Base-by-base conservation (phyloP, 2,797 vertebrate species). In the Danio kyathit region DNA sequence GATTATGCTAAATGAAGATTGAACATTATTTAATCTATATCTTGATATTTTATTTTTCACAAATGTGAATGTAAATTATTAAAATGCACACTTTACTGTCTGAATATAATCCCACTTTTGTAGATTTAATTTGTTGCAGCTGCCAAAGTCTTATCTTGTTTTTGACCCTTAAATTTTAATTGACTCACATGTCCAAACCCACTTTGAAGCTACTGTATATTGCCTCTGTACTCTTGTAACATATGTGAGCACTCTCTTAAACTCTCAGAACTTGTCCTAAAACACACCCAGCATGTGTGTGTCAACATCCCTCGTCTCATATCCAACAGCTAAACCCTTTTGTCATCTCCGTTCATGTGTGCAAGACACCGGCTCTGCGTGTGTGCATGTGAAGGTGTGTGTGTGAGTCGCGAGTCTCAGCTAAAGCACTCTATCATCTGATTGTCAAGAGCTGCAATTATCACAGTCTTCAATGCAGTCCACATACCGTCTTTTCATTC, bases 371-470 rank as follows among this genome's bases (percentile, higher is more conserved):
- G 67, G 56, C 69, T 63, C 57, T 56, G 56, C 60, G 29, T 51
- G 40, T 43, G n/a, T 54, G 70, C 64, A 61, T 17, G 14, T 9
- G 2, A 65, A 60, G 60, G 61, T 65, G 54, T 21, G 51, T 29
- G 16, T 17, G 43, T 17, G 49, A 78, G 43, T 11, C 13, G 4
- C 19, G 16, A 48, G 60, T 48, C 70, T 74, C 70, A 38, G 52
- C 66, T 73, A 89, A 88, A 69, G 80, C 83, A 78, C 74, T 89
- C 90, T 86, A 91, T 90, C 87, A 92, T 81, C 84, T 79, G 74
- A 83, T 72, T 90, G 87, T 90, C 88, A 87, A 63, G 56, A 63
- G 43, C 66, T 13, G n/a, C 74, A 85, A 80, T 73, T 82, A 86
- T 75, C 81, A 0, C 21, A 70, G 83, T 70, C 81, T 65, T 19